A percentile compares a stretch with the other conserved stretches of the same genome.
Evolutionary conservation across 2,113 vertebrate genomes (phyloP).

Genomic region (Gambusia affinis): DNA sequence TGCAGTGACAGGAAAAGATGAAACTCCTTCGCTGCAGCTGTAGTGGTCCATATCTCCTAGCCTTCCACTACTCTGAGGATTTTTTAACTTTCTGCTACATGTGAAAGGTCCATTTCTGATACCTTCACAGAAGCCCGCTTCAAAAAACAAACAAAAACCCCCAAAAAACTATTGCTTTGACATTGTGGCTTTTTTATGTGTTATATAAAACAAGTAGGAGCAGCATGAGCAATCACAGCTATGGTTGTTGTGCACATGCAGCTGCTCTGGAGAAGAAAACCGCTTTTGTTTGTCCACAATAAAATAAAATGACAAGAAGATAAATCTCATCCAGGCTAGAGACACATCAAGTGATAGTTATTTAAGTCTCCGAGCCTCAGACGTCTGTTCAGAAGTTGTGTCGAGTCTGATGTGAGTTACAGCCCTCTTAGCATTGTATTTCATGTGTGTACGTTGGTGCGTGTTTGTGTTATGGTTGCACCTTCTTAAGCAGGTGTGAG

Average conservation of each 20-base stretch:
- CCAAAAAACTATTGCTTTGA: neutral
- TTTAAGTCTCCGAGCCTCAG: slow-evolving; percentile 3
- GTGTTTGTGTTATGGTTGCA: slow-evolving; percentile 20
- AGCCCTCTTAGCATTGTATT: neutral
- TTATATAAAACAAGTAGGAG: neutral
- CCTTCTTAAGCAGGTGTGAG: slow-evolving; percentile 44
- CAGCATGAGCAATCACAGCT: too few relatives aligned
- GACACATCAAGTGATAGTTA: slow-evolving; percentile 6
- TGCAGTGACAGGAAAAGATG: too few relatives aligned
- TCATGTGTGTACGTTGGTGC: slow-evolving; percentile 11
- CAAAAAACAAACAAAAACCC: neutral
- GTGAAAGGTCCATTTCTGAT: neutral
- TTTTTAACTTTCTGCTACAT: neutral
- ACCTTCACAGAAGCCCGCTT: neutral
- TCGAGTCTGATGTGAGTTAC: slow-evolving; percentile 3
- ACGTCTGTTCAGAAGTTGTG: neutral
- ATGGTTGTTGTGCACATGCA: neutral
- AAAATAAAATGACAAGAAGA: neutral
- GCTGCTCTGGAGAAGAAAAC: neutral
- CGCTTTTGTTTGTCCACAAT: neutral
- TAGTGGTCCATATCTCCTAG: too few relatives aligned
- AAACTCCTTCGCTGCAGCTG: too few relatives aligned
- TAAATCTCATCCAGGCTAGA: slow-evolving; percentile 4
- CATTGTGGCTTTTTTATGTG: neutral
- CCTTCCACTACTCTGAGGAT: too few relatives aligned